Evolutionary conservation across 2,113 vertebrate genomes (phyloP).

Genomic region (Hydrochoerus hydrochaeris): DNA sequence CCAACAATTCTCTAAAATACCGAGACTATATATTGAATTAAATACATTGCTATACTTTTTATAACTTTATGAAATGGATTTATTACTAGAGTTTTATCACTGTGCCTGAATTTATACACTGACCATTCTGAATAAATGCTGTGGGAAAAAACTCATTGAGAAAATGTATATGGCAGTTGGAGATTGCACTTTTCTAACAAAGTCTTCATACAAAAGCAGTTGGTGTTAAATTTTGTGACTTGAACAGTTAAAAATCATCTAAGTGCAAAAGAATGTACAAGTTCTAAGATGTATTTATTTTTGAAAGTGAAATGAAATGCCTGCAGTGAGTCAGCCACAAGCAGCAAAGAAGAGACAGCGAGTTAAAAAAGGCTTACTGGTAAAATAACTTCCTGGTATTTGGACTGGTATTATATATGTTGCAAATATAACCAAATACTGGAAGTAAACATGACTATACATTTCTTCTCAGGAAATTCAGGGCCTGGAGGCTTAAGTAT

Average conservation of each 20-base stretch:
- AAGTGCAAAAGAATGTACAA: conserved; percentile 48
- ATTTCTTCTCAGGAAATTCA: background rate
- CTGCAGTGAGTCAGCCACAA: conserved; percentile 33
- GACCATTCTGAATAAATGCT: conserved; percentile 26
- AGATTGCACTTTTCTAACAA: conserved; percentile 42
- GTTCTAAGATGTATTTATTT: conserved; percentile 35
- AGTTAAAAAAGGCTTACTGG: background rate
- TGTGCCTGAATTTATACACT: conserved; percentile 62
- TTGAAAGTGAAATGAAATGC: conserved; percentile 10
- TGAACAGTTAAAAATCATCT: conserved; percentile 52
- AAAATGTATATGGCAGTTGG: conserved; percentile 40
- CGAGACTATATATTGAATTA: conserved; percentile 42
- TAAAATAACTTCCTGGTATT: background rate
- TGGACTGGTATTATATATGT: background rate
- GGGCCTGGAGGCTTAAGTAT: background rate
- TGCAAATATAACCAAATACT: conserved; percentile 9
- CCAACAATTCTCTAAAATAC: conserved; percentile 31
- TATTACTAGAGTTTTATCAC: conserved; percentile 2
- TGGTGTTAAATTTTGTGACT: conserved; percentile 19
- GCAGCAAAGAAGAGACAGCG: background rate
- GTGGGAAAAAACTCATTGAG: background rate
- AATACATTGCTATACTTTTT: conserved; percentile 44
- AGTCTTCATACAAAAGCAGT: conserved; percentile 48
- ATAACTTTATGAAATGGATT: conserved; percentile 44
- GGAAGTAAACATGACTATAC: background rate